Percentiles rank a stretch among this genome's conserved stretches.
phyloP scores from a whole-genome alignment of 2,888 invertebrate genomes.

The Pyrrhia umbra region DNA sequence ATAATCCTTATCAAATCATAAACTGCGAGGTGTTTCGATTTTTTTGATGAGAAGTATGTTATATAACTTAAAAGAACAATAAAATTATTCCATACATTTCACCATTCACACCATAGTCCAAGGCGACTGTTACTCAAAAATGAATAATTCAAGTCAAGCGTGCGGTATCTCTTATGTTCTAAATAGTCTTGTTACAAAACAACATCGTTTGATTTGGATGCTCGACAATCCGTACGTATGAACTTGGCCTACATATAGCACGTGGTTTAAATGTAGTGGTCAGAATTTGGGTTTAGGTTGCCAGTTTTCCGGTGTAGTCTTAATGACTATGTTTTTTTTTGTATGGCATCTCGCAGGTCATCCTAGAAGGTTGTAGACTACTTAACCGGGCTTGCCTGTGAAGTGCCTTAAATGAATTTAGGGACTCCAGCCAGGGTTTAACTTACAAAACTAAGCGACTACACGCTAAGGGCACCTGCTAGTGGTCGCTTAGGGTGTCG shows the following conservation, averaged over 20 bases:
- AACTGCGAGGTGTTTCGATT: too few species aligned
- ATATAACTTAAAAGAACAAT: conserved; percentile 23
- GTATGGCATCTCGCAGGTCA: too few species aligned
- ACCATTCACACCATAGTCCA: conserved; percentile 46
- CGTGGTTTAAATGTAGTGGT: conserved; percentile 26
- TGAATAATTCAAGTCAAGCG: conserved; percentile 50
- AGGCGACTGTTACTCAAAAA: conserved; percentile 50
- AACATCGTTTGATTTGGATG: conserved; percentile 56
- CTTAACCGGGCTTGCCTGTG: too few species aligned
- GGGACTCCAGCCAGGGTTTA: too few species aligned
- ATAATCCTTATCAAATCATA: too few species aligned
- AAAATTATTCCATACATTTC: conserved; percentile 43
- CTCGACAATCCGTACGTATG: conserved; percentile 41
- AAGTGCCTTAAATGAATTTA: too few species aligned
- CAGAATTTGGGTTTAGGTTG: conserved; percentile 27
- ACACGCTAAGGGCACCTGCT: too few species aligned
- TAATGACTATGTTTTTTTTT: too few species aligned
- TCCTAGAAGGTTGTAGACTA: too few species aligned
- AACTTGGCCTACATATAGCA: conserved; percentile 55
- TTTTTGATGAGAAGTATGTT: conserved; percentile 2
- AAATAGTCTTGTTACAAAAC: conserved; percentile 56
- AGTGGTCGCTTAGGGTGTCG: too few species aligned
- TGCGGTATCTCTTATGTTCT: conserved; percentile 50
- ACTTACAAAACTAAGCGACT: too few species aligned
- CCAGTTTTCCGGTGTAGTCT: conserved; percentile 21